Evolutionary conservation across 92 coral and sea anemone species (phyloP), one percentile per base, ranked within the genome.

Genomic region (Pocillopora meandrina): DNA sequence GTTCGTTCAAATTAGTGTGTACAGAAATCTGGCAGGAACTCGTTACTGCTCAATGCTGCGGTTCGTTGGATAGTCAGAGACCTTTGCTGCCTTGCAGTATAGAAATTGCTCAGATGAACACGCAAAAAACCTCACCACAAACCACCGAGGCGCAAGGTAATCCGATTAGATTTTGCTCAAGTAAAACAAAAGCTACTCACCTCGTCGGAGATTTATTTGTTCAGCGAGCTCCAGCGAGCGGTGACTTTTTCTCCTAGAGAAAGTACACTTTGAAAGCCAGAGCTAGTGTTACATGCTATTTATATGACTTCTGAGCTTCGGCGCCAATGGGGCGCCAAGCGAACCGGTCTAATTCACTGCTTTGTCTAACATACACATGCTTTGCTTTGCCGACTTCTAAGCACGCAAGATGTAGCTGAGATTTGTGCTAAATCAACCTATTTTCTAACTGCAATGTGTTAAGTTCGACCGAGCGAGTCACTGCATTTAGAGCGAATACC

Each of bases 401-500:
- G 93, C 95, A 92, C 95, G 98, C 95, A 94, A 94, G 98, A 92
- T 94, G 98, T 90, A 92, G 89, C 88, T 88, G 93, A 88, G 88
- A 87, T 89, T 84, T 86, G 56, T 10, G 71, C 61, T 20, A 78
- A 71, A 71, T 84, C 78, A 34, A 17, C 56, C 76, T 84, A 78
- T 74, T 84, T 77, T 62, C 81, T 72, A 33, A 35, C 85, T 77
- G 72, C 76, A 81, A 47, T 71, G 84, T 76, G 87, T 77, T 58
- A 86, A 83, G 84, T n/a, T 72, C 79, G 85, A 75, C 70, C 83
- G 89, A n/a, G 71, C 83, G 26, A 67, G 65, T 74, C 80, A 61
- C 31, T 20, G 52, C 56, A 83, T 63, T 63, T 61, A 17, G 73
- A 56, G 26, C 65, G 23, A 56, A 83, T 83, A 83, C 86, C 86